Conservation (phyloP, 2,113 vertebrate species). For the Zootoca vivipara region DNA sequence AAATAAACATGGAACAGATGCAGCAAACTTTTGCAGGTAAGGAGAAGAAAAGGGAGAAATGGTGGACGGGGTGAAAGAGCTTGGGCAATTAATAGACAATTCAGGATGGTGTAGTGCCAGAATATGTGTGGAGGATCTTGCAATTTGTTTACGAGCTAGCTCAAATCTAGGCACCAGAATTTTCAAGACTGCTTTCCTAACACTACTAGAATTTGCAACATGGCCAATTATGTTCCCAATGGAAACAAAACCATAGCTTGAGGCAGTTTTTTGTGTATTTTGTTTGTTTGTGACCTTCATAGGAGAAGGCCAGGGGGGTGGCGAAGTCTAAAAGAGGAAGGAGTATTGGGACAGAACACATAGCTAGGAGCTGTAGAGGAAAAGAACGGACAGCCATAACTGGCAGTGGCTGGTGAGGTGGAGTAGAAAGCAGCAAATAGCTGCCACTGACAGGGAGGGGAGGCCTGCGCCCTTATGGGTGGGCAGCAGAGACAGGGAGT, state of each 20-base stretch:
- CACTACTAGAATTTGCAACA: background rate
- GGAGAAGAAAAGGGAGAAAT: too few species aligned
- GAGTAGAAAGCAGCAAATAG: background rate
- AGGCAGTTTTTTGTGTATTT: background rate
- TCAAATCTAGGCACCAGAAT: background rate
- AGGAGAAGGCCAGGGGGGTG: background rate
- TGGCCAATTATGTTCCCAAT: too few species aligned
- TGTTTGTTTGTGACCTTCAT: background rate
- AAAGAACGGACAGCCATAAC: background rate
- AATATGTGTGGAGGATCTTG: too few species aligned
- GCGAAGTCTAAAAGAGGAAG: background rate
- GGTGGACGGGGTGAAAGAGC: too few species aligned
- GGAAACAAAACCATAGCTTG: background rate
- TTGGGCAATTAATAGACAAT: too few species aligned
- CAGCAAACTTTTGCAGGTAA: background rate
- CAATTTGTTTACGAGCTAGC: too few species aligned
- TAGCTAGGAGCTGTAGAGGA: background rate
- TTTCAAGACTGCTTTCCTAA: background rate
- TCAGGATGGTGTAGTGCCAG: too few species aligned
- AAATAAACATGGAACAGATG: background rate
- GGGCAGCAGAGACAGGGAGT: background rate
- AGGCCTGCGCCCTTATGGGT: background rate
- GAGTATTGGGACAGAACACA: background rate
- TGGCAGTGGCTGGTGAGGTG: background rate
- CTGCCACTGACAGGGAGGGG: background rate